Evolutionary conservation across 1,140 invertebrate species (phyloP).

Genomic region (Saccostrea cuccullata): DNA sequence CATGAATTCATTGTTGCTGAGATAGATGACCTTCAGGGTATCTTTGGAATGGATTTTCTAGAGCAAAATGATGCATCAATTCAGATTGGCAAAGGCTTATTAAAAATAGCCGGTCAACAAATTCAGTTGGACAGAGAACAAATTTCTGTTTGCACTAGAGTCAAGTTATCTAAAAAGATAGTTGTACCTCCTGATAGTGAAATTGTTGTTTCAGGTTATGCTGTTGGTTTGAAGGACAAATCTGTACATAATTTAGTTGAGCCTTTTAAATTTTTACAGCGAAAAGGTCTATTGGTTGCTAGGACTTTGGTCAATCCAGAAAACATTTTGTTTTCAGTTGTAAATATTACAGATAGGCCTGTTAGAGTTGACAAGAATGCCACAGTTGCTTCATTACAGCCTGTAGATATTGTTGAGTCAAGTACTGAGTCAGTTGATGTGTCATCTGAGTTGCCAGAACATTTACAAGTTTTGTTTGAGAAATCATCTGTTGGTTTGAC

Average conservation of each 20-base stretch:
- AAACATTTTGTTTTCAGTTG: not conserved
- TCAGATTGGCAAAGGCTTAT: not conserved
- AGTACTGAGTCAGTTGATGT: not conserved
- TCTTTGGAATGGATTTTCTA: slow-evolving; percentile 45
- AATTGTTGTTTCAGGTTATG: too few relatives aligned
- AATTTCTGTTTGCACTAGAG: too few relatives aligned
- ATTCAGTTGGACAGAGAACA: too few relatives aligned
- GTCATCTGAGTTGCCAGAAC: slow-evolving; percentile 6
- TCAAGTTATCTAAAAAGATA: too few relatives aligned
- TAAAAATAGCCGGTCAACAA: not conserved
- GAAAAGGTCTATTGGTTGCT: slow-evolving; percentile 3
- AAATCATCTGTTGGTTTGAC: not conserved
- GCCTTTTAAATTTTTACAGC: not conserved
- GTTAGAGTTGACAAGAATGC: too few relatives aligned
- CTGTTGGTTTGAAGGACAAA: too few relatives aligned
- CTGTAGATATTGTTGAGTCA: slow-evolving; percentile 3
- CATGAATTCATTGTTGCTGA: too few relatives aligned
- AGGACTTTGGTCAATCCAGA: not conserved
- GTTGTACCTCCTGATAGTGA: too few relatives aligned
- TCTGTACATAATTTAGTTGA: slow-evolving; percentile 2
- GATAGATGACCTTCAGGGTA: not conserved
- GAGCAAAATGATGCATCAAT: slow-evolving; percentile 39
- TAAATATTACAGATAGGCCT: too few relatives aligned
- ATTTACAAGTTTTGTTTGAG: not conserved
- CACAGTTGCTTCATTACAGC: too few relatives aligned